A percentile compares a stretch with the other conserved stretches of the same genome.
These are phyloP conservation scores for Staurois parvus DNA, from an alignment of 2,797 vertebrate species.

Conservation along the genomic window DNA sequence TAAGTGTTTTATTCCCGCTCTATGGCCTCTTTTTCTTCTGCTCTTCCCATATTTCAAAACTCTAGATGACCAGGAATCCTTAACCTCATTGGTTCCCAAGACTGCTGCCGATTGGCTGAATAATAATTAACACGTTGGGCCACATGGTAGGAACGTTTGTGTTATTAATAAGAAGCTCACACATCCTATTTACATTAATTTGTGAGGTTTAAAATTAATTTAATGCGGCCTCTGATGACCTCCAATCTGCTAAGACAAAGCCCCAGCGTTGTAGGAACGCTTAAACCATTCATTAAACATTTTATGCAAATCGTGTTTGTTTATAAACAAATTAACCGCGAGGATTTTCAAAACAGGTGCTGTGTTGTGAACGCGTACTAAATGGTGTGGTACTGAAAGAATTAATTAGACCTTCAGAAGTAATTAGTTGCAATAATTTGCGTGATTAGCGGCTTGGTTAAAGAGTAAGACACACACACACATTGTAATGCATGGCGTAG, in stretches of 20 bases:
- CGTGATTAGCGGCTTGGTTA: slow-evolving; percentile 98
- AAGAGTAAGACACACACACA: slow-evolving; percentile 89
- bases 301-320: slow-evolving; percentile 96
- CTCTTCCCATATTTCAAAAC: slow-evolving; percentile 4
- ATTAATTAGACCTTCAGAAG: slow-evolving; percentile 98
- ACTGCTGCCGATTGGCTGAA: slow-evolving; percentile 34
- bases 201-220: slow-evolving; percentile 87
- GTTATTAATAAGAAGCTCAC: slow-evolving; percentile 94
- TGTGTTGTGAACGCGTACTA: slow-evolving; percentile 95
- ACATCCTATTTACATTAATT: slow-evolving; percentile 84
- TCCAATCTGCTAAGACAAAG: slow-evolving; percentile 79
- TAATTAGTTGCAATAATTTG: slow-evolving; percentile 99
- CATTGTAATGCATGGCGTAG: slow-evolving; percentile 84
- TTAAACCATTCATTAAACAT: slow-evolving; percentile 91
- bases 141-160: slow-evolving; percentile 81
- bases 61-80: neutral
- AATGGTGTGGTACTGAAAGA: slow-evolving; percentile 98
- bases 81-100: slow-evolving; percentile 29
- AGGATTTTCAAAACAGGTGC: slow-evolving; percentile 96
- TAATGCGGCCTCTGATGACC: slow-evolving; percentile 82
- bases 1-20: neutral
- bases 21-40: neutral
- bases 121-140: slow-evolving; percentile 46
- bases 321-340: slow-evolving; percentile 97
- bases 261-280: slow-evolving; percentile 79